Evolutionary conservation across 2,113 vertebrate species (phyloP).

Genomic region (Pygoscelis antarcticus): DNA sequence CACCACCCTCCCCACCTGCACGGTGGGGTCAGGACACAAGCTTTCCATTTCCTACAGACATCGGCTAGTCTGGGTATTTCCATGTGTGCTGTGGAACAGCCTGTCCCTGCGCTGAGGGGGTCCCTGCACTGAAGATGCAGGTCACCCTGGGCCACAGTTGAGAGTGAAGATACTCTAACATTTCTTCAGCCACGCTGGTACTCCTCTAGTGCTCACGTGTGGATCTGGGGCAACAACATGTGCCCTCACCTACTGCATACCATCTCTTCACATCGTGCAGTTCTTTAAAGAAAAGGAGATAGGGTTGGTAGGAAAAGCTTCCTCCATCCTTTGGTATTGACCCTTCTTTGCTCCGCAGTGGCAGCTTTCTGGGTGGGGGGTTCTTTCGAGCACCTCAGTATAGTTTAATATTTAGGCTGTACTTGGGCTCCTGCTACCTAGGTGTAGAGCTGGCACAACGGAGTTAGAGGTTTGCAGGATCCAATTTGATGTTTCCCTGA

Average conservation of each 20-base stretch:
- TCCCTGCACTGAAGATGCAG: not conserved
- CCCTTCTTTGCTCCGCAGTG: not conserved
- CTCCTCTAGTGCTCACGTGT: not conserved
- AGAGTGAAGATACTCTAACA: not conserved
- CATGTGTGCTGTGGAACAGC: not conserved
- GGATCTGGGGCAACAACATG: not conserved
- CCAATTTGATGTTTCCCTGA: not conserved
- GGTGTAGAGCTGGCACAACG: fast-evolving
- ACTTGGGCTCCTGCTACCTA: not conserved
- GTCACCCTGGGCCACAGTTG: not conserved
- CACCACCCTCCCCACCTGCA: fast-evolving
- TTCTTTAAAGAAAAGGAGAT: not conserved
- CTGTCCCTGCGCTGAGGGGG: not conserved
- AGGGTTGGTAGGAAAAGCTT: not conserved
- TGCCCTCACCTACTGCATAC: not conserved
- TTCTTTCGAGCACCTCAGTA: not conserved
- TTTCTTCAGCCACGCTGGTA: not conserved
- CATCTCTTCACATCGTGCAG: not conserved
- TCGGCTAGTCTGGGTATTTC: fast-evolving
- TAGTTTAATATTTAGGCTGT: not conserved
- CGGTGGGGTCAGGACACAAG: fast-evolving
- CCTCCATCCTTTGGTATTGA: not conserved
- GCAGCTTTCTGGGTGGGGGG: not conserved
- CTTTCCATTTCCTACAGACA: not conserved
- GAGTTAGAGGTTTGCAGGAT: not conserved